Base-by-base conservation (phyloP, 2,113 vertebrate genomes). In the Brachyhypopomus occidentalis region DNA sequence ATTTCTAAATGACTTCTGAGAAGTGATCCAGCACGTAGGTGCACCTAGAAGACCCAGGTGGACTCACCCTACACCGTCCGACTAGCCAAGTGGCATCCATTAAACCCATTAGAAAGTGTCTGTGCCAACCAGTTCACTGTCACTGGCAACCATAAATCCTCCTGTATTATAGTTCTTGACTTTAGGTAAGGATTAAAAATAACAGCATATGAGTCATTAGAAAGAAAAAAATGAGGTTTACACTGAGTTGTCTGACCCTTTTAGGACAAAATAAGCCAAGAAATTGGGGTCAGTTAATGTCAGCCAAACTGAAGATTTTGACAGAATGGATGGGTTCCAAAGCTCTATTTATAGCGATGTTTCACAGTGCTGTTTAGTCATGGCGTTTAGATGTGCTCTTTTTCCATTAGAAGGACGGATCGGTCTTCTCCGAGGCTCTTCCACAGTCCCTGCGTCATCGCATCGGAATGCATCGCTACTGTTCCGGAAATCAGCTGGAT, bases 401-500 rank as follows among this genome's bases (percentile, higher is more conserved):
- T 66, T 34, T 82, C 74, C 72, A 79, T 83, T 79, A 82, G 81
- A 80, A 77, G 62, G 67, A 72, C 72, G 78, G 80, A 64, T 76
- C 80, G 63, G 71, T 75, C 64, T 72, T 38, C 12, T 45, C 78
- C 72, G 67, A 73, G 73, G 22, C 72, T n/a, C 48, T 19, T 60
- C 60, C 70, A 74, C 71, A 58, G 38, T 23, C 75, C 48, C 16
- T 5, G n/a, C 38, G 45, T 70, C 55, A 84, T 69, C 59, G 17
- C 62, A 5, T 23, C 79, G 72, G 76, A 78, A 75, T 82, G 82
- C 75, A 75, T 48, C 72, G 48, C 23, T 27, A 27, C 72, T 72
- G 30, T 69, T 72, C 25, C 41, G 6, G 71, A 25, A 27, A 6
- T 4, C 25, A 7, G 5, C 22, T 3, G 56, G 25, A 52, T 48